Evolutionary conservation across 2,888 invertebrate genomes (phyloP).

Genomic region (Troides oblongomaculatus): DNA sequence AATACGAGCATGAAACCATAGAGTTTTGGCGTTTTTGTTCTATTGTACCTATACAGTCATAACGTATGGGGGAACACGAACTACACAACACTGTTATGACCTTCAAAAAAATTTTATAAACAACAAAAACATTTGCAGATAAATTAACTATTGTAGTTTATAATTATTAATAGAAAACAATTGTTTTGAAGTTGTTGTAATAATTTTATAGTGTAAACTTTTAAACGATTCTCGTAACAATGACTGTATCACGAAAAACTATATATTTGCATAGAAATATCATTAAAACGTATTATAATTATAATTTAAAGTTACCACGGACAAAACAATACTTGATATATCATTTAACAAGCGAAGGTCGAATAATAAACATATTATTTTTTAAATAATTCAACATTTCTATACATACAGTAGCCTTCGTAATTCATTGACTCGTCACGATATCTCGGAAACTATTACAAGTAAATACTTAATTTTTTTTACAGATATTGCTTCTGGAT

Average conservation of each 20-base stretch:
- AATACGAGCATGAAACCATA: constrained; percentile 31
- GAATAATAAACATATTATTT: background rate
- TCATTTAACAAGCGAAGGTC: background rate
- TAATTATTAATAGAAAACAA: background rate
- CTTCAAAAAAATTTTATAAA: no score
- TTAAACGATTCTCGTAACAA: background rate
- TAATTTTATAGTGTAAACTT: background rate
- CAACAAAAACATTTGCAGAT: no score
- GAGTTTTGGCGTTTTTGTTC: constrained; percentile 28
- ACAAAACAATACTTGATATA: background rate
- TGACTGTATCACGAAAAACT: background rate
- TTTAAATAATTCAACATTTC: background rate
- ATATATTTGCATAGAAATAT: background rate
- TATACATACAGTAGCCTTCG: no score
- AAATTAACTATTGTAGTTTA: background rate
- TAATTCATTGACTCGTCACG: no score
- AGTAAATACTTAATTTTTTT: no score
- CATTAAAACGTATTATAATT: constrained; percentile 1
- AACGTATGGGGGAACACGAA: no score
- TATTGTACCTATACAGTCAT: background rate
- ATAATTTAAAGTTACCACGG: background rate
- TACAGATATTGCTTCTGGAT: no score
- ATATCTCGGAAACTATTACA: no score
- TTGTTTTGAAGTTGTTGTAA: background rate
- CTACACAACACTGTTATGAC: no score